Evolutionary conservation across 2,797 vertebrate species (phyloP).

Genomic region (Gallinago nigripennis): DNA sequence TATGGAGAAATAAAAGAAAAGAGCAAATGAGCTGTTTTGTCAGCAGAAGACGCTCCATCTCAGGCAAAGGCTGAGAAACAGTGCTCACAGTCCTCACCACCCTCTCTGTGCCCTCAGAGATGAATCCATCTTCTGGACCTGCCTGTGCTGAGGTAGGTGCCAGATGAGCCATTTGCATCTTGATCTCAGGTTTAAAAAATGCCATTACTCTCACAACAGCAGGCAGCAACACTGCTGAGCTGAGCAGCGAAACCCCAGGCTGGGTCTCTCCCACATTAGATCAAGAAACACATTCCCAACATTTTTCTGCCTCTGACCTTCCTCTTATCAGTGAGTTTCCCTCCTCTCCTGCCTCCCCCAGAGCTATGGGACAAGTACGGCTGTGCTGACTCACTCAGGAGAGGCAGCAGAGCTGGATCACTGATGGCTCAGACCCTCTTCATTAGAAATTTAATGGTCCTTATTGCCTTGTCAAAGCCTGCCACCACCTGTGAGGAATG

Average conservation of each 20-base stretch:
- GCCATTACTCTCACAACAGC: not conserved
- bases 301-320: conserved; percentile 63
- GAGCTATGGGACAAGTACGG: not conserved
- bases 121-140: not conserved
- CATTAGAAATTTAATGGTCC: not conserved
- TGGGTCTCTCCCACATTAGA: not conserved
- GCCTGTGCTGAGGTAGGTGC: not conserved
- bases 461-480: not conserved
- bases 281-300: conserved; percentile 62
- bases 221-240: not conserved
- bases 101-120: not conserved
- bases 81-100: not conserved
- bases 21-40: not conserved
- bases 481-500: not conserved
- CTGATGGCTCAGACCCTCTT: not conserved
- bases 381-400: not conserved
- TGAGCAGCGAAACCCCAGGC: not conserved
- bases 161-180: not conserved
- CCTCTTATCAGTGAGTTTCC: conserved; percentile 32
- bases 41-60: not conserved
- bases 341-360: not conserved
- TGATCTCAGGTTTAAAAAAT: not conserved
- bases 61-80: not conserved
- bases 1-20: not conserved
- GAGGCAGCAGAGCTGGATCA: not conserved